phyloP scores from a whole-genome alignment of 2,888 invertebrate species.

The Apamea monoglypha region DNA sequence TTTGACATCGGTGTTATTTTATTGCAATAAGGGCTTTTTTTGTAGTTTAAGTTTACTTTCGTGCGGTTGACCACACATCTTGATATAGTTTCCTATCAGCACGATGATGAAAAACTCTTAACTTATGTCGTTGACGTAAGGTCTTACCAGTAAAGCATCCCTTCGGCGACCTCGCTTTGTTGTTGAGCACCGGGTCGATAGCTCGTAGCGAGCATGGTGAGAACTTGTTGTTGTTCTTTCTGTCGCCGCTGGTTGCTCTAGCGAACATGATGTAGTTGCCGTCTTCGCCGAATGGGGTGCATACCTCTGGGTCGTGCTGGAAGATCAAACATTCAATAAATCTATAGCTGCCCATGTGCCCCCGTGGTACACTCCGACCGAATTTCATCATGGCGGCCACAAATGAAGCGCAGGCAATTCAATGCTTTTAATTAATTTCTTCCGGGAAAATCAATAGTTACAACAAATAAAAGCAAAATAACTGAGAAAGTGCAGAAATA shows the following conservation, averaged over 20 bases:
- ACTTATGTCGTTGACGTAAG: neutral
- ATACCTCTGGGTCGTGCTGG: conserved; percentile 98
- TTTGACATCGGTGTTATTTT: neutral
- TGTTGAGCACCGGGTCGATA: conserved; percentile 97
- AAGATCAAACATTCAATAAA: conserved; percentile 18
- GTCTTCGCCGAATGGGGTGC: conserved; percentile 98
- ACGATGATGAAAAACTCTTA: neutral
- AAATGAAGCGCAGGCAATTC: neutral
- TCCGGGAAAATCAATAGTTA: neutral
- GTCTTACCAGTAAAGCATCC: conserved; percentile 97
- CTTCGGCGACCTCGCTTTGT: conserved; percentile 96
- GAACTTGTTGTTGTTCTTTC: conserved; percentile 99
- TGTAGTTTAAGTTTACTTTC: too few species aligned
- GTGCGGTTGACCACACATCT: too few species aligned
- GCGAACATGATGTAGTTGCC: conserved; percentile 99
- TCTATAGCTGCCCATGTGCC: neutral
- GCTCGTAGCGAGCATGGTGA: conserved; percentile 98
- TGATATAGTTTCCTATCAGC: neutral
- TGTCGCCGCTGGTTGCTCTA: conserved; percentile 99
- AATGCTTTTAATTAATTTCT: neutral
- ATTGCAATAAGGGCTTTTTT: neutral
- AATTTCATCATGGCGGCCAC: neutral
- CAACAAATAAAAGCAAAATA: neutral
- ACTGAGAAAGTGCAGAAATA: neutral
- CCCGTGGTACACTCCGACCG: neutral